A percentile compares a stretch with the other conserved stretches of the same genome.
Evolutionary conservation across 92 coral and sea anemone species (phyloP).

Genomic region (Paramuricea clavata): DNA sequence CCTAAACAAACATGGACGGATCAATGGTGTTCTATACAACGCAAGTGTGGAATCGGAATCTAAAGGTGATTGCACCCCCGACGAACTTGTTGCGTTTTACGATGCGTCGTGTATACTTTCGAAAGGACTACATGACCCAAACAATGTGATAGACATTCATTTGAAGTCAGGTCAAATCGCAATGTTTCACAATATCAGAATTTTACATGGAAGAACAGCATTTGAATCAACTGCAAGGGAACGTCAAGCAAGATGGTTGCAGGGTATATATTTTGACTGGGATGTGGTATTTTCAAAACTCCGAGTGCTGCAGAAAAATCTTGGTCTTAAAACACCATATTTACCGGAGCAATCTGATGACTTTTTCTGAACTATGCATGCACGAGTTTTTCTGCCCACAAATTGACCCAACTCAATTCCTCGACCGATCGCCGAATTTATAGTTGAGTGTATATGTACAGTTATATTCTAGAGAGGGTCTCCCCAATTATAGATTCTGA

Average conservation of each 20-base stretch:
- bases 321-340: conserved; percentile 27
- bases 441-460: too few species aligned
- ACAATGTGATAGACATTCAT: conserved; percentile 21
- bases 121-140: neutral
- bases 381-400: too few species aligned
- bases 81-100: conserved; percentile 37
- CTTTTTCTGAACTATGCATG: neutral
- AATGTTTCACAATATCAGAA: conserved; percentile 20
- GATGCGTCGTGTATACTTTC: conserved; percentile 29
- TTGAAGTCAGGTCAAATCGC: conserved; percentile 35
- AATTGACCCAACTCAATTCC: too few species aligned
- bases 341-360: conserved; percentile 3
- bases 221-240: conserved; percentile 4
- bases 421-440: too few species aligned
- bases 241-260: conserved; percentile 18
- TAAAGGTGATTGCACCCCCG: neutral
- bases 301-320: neutral
- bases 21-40: neutral
- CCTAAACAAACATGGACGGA: neutral
- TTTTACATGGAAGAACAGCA: conserved; percentile 35
- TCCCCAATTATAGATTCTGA: too few species aligned
- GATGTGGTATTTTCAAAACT: conserved; percentile 50
- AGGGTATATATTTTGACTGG: conserved; percentile 41
- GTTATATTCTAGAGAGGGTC: too few species aligned
- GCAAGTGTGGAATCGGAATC: conserved; percentile 4